Base-by-base conservation (phyloP, 1,140 invertebrate genomes). In the Spodoptera litura region DNA sequence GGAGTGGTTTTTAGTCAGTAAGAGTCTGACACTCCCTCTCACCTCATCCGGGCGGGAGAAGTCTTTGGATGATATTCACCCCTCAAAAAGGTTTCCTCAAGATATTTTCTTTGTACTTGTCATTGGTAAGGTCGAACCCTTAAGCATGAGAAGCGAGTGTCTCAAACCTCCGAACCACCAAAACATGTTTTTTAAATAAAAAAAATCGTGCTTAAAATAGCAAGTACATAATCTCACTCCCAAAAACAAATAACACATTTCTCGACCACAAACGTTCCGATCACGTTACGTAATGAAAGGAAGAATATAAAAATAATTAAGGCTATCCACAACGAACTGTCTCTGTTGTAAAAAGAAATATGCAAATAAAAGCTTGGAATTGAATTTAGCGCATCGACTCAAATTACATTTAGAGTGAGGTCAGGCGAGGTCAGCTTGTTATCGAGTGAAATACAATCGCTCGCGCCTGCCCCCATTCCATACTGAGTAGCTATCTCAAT, bases 331-430 rank as follows among this genome's bases (percentile, higher is more conserved):
- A 52, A 20, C 38, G 49, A 51, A 38, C 27, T 59, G n/a, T 73
- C 53, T 73, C 53, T 25, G 31, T 73, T 58, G 10, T 59, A 73
- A 59, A 73, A 79, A 58, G 76, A 73, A 78, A 83, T 77, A 81
- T 83, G 79, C 81, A 82, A 83, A 83, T 81, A 81, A 81, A 73
- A 81, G 68, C 73, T 77, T 79, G 66, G 73, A 83, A 79, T 83
- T 78, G 58, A 81, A 83, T 81, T 83, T 83, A 81, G 76, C 75
- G 75, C 80, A 80, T 77, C 51, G 78, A 73, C 72, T 84, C 72
- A 78, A 84, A 84, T 86, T 86, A 83, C 81, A 79, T 81, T 86
- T 74, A 72, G 76, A 86, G 82, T 75, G 64, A 78, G 82, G 80
- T 68, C 78, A 79, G 79, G 20, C 61, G 72, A 51, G 76, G 80